Evolutionary conservation across 1,140 invertebrate genomes (phyloP), one percentile per base, ranked within the genome.

Genomic region (Philotrypesis tridentata): DNA sequence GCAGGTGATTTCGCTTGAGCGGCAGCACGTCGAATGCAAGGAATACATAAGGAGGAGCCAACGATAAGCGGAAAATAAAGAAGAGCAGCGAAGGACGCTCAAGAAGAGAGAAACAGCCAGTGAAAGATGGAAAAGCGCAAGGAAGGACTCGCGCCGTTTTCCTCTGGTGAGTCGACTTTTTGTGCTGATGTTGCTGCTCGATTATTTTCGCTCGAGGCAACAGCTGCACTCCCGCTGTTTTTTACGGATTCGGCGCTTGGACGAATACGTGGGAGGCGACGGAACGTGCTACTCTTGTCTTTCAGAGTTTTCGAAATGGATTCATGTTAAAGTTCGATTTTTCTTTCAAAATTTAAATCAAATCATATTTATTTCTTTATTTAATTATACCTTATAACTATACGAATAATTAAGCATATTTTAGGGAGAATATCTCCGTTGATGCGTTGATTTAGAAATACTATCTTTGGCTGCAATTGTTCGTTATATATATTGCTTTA

Each of bases 111-210:
- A 17, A 55, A 55, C n/a, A 55, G 48, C 48, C 48, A 23, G 31
- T 17, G 79, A 84, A 87, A 85, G 68, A 91, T 90, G 90, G 90
- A 91, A 82, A 91, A 90, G 85, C 87, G 88, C 78, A 89, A 89
- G 82, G 89, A 91, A 84, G 87, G 87, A 85, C 83, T 89, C 71
- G 88, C 89, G 83, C 89, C 89, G 70, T 90, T 90, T 86, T 90
- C 89, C 73, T 91, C 89, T 77, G 89, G 90, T 91, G 76, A 90
- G 89, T 89, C 68, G 48, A 55, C 21, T 17, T 55, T 55, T 55
- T n/a, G 4, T 55, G 48, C 48, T 21, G n/a, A n/a, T n/a, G n/a
- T n/a, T n/a, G 48, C 48, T 21, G 48, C 48, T 21, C 48, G 21
- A 55, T 40, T 79, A 29, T 75, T 75, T 82, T 60, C 74, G 25